Evolutionary conservation across 2,888 invertebrate species (phyloP), one percentile per base, ranked within the genome.

Genomic region (Auanema sp.): DNA sequence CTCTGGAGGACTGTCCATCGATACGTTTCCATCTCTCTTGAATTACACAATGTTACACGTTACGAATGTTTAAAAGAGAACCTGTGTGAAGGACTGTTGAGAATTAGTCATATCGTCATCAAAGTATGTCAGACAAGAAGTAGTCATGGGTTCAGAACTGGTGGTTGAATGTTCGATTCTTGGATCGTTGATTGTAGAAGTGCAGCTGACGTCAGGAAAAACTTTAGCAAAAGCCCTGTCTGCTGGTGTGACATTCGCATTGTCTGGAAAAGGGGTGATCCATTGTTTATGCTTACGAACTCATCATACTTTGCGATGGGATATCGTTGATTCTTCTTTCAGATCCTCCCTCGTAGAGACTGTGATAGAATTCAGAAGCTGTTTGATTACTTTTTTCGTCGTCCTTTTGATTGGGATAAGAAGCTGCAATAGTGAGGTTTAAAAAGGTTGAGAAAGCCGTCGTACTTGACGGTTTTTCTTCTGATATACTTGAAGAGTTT

Each of bases 51-150:
- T 5, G 47, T 5, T 5, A 21, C 3, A 18, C 10, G n/a, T n/a
- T n/a, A n/a, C n/a, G n/a, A n/a, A n/a, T n/a, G n/a, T n/a, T n/a
- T n/a, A n/a, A n/a, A n/a, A n/a, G n/a, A n/a, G 23, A 12, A 40
- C 41, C 33, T 25, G 33, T 43, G 40, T 23, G 18, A 24, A 52
- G n/a, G 42, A 10, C 16, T 61, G 41, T 25, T 44, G 24, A 6
- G 16, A 10, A 14, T 43, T 40, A 18, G 41, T n/a, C 21, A 44
- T 12, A 23, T 16, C 8, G 43, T 70, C 67, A 16, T 64, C 70
- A 16, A 67, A 67, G 14, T 65, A 64, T 4, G 60, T 66, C 4
- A 67, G 51, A 47, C 65, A 65, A 10, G 65, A 64, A 2, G 65
- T 60, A 6, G 65, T 65, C 40, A 70, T 66, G 1, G 66, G 49